These are phyloP conservation scores for Hydrolagus affinis DNA, from an alignment of 2,113 vertebrate genomes.

Conservation along the genomic window DNA sequence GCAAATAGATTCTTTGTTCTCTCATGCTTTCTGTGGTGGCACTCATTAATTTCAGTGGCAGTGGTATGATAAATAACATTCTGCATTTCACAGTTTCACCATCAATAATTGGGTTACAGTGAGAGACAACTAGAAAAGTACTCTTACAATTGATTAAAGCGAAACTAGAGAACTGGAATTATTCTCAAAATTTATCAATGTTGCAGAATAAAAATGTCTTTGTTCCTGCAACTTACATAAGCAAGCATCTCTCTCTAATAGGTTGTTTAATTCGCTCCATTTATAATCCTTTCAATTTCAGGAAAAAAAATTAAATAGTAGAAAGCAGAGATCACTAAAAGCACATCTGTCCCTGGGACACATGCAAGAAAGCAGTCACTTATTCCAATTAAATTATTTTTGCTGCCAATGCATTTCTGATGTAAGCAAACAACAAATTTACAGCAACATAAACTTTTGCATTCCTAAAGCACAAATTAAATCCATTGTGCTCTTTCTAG, in stretches of 20 bases:
- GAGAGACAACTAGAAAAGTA: background rate
- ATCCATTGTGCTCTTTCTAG: background rate
- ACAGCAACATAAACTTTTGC: background rate
- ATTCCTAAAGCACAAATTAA: background rate
- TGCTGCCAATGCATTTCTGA: background rate
- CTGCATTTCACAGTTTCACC: background rate
- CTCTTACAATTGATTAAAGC: background rate
- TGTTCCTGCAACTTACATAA: background rate
- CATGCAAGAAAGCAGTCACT: background rate
- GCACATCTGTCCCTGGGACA: background rate
- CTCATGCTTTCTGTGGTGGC: background rate
- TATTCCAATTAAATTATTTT: background rate
- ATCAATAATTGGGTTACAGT: background rate
- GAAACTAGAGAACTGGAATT: background rate
- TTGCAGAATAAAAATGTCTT: background rate
- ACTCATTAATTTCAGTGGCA: background rate
- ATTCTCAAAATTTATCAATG: background rate
- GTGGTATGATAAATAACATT: background rate
- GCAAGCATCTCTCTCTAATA: background rate
- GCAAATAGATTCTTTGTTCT: too few relatives aligned
- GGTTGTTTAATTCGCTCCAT: background rate
- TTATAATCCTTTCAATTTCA: background rate
- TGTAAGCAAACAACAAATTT: background rate
- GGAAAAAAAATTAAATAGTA: background rate
- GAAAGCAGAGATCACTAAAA: background rate